A percentile compares a stretch with the other conserved stretches of the same genome.
Conservation (phyloP, 2,797 vertebrate species). For the Melanotaenia pygmaea region DNA sequence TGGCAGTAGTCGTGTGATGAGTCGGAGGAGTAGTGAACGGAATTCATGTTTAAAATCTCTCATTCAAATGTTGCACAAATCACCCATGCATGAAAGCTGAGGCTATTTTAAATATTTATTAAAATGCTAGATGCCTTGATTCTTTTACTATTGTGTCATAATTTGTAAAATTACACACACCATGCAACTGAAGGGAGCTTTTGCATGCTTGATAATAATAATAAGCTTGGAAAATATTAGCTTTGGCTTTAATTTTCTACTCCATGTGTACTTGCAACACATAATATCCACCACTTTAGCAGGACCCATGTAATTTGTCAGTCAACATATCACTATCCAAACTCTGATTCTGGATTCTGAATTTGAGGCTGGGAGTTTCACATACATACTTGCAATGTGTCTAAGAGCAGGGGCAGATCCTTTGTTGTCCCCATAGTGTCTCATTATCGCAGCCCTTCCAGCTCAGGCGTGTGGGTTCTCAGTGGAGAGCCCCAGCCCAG, state of each 20-base stretch:
- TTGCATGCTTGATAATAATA: background rate
- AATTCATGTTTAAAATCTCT: constrained; percentile 25
- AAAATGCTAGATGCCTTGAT: constrained; percentile 38
- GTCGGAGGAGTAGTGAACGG: constrained; percentile 28
- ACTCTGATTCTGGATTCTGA: constrained; percentile 47
- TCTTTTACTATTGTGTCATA: constrained; percentile 41
- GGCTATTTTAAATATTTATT: constrained; percentile 36
- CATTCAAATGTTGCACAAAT: constrained; percentile 46
- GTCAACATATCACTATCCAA: constrained; percentile 50
- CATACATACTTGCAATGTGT: constrained; percentile 53
- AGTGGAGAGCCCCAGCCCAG: constrained; percentile 76
- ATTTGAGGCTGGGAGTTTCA: constrained; percentile 70
- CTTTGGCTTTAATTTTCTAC: constrained; percentile 40
- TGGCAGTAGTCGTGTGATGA: constrained; percentile 39
- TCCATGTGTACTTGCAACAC: constrained; percentile 22
- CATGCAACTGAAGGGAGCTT: constrained; percentile 16
- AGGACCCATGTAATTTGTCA: constrained; percentile 58
- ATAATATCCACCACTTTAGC: constrained; percentile 26
- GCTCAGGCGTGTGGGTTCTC: constrained; percentile 67
- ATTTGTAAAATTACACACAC: constrained; percentile 15
- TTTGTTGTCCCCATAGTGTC: constrained; percentile 65
- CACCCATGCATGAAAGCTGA: constrained; percentile 6
- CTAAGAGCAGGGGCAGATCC: constrained; percentile 49
- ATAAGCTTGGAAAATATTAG: constrained; percentile 16
- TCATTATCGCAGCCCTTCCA: constrained; percentile 67